Evolutionary conservation across 2,888 invertebrate genomes (phyloP).

Genomic region (Parthenolecanium corni): DNA sequence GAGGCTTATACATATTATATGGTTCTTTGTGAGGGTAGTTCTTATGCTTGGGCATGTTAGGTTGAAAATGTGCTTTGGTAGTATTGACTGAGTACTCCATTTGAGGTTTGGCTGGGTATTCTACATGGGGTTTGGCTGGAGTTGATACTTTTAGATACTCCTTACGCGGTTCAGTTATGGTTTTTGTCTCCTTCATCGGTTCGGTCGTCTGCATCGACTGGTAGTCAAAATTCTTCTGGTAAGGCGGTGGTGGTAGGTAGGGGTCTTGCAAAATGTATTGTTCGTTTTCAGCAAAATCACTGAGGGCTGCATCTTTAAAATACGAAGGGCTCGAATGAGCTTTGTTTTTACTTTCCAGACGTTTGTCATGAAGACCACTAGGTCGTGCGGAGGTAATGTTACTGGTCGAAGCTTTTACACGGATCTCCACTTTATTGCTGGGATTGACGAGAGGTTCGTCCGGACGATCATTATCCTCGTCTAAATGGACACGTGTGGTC

Average conservation of each 20-base stretch:
- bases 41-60: background rate
- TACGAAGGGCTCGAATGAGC: constrained; percentile 3
- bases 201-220: constrained; percentile 23
- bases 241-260: constrained; percentile 24
- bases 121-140: background rate
- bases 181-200: constrained; percentile 12
- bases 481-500: constrained; percentile 38
- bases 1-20: background rate
- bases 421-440: constrained; percentile 54
- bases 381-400: background rate
- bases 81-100: background rate
- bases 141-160: too few relatives aligned
- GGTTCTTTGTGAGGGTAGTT: constrained; percentile 6
- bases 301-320: constrained; percentile 16
- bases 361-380: background rate
- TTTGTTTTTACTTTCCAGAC: background rate
- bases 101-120: background rate
- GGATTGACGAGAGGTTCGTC: constrained; percentile 45
- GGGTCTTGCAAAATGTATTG: constrained; percentile 18
- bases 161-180: background rate
- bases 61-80: background rate
- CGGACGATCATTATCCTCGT: constrained; percentile 32
- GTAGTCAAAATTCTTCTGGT: constrained; percentile 28
- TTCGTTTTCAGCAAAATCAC: constrained; percentile 14
- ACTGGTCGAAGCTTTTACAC: constrained; percentile 47